These are phyloP conservation scores for Stenopsyche tienmushanensis DNA, from an alignment of 1,140 invertebrate genomes.

Conservation along the genomic window DNA sequence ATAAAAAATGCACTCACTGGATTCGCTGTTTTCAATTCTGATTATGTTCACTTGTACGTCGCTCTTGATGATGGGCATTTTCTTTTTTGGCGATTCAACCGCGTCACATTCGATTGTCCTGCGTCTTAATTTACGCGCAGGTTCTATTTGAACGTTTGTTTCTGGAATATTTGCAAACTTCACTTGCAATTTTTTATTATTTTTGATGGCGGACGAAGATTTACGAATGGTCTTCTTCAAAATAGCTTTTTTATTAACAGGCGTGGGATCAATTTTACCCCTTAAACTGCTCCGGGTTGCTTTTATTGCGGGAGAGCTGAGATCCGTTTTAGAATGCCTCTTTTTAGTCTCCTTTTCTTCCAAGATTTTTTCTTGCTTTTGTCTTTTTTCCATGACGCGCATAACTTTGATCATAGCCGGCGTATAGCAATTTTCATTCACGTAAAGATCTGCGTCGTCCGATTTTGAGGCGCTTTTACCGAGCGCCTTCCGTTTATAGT, in stretches of 20 bases:
- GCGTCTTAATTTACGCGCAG: neutral
- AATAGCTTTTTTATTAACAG: constrained; percentile 41
- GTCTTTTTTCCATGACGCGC: constrained; percentile 50
- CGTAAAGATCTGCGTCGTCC: constrained; percentile 45
- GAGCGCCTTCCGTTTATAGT: constrained; percentile 49
- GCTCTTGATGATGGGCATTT: too few species aligned
- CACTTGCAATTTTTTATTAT: neutral
- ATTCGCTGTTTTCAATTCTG: too few species aligned
- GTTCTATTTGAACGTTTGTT: neutral
- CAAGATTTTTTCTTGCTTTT: constrained; percentile 48
- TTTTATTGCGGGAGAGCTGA: neutral
- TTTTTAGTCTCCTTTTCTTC: constrained; percentile 44
- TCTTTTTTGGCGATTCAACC: neutral
- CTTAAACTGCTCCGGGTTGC: too few species aligned
- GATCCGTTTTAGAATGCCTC: constrained; percentile 1
- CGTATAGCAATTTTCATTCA: constrained; percentile 54
- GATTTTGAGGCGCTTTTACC: constrained; percentile 43
- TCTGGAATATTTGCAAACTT: neutral
- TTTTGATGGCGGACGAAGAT: too few species aligned
- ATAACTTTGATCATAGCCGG: constrained; percentile 57
- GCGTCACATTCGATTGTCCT: neutral
- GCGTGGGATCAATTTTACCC: too few species aligned
- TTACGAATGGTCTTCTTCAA: neutral
- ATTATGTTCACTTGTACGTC: too few species aligned
- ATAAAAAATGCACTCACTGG: too few species aligned